Percentiles rank a stretch among this genome's conserved stretches.
phyloP scores from a whole-genome alignment of 2,888 invertebrate species.

The Gymnosoma rotundatum region DNA sequence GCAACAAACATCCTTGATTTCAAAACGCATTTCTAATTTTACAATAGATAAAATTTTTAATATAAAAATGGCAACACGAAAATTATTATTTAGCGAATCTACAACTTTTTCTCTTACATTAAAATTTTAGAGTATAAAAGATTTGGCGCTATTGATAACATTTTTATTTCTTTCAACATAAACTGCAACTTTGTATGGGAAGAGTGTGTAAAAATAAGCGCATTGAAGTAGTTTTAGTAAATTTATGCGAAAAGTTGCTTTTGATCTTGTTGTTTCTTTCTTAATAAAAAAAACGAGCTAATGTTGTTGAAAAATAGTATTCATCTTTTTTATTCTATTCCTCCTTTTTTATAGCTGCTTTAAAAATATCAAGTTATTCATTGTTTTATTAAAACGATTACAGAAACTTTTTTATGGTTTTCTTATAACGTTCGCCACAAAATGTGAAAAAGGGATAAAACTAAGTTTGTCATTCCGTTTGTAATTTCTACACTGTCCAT shows the following conservation, averaged over 20 bases:
- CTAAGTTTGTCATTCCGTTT: too few species aligned
- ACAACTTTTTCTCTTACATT: too few species aligned
- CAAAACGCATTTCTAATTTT: too few species aligned
- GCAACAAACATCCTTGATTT: too few species aligned
- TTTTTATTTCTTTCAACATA: not conserved
- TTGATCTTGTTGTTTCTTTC: not conserved
- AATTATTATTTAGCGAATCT: too few species aligned
- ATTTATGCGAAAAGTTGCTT: constrained; percentile 67
- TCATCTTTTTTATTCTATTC: not conserved
- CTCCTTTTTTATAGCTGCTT: not conserved
- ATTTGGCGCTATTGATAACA: not conserved
- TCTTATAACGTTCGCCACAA: not conserved
- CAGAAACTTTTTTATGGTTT: constrained; percentile 36
- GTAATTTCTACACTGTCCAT: too few species aligned
- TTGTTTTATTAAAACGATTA: constrained; percentile 63
- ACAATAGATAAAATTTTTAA: not conserved
- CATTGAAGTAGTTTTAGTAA: constrained; percentile 30
- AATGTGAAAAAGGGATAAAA: too few species aligned
- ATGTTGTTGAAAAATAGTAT: not conserved
- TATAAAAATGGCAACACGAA: too few species aligned
- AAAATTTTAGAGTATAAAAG: not conserved
- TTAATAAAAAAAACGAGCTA: constrained; percentile 16
- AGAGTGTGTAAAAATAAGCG: constrained; percentile 38
- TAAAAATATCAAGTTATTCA: constrained; percentile 54
- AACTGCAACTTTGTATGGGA: constrained; percentile 35